Evolutionary conservation across 1,140 invertebrate species (phyloP), one percentile per base, ranked within the genome.

Genomic region (Dendrolimus punctatus): DNA sequence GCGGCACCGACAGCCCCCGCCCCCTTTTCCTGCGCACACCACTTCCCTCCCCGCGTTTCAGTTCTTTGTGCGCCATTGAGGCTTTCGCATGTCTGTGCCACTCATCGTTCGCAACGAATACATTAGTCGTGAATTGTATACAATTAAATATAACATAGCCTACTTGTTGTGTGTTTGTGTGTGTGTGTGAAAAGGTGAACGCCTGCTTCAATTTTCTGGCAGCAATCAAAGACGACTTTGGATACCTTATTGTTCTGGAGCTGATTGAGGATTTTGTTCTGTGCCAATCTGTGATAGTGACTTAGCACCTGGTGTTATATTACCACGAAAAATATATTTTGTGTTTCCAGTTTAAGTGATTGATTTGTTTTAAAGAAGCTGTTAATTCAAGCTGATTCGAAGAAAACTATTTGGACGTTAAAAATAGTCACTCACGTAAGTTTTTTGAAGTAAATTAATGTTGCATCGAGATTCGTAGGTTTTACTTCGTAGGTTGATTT

Each of bases 51-150:
- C 74, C 75, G 72, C 76, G 65, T 68, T 80, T 80, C 74, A 85
- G 81, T 85, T 80, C 81, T 85, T 81, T 85, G 81, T 85, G 79
- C 74, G 73, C 75, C 64, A 66, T 56, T 62, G 76, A 73, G 60
- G 69, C 61, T 73, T 64, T 72, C 58, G 67, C 70, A 82, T 73
- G 81, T 81, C 58, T 62, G 64, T 68, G 54, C 65, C 50, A 62
- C 55, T 50, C 47, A 57, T 62, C 68, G 64, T 60, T 62, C 72
- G 58, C 64, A 66, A 73, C 23, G 23, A 75, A 65, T 68, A 66
- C 66, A 65, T 66, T 60, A 71, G 52, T 71, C 66, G 74, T 79
- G 68, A 63, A 66, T 74, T 66, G 57, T 65, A 62, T 51, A 58
- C 62, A 62, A 63, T 63, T 60, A 66, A 60, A 68, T 66, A 65